Percentiles rank a stretch among this genome's conserved stretches.
Conservation (phyloP, 2,113 vertebrate species). For the Proteles cristata region DNA sequence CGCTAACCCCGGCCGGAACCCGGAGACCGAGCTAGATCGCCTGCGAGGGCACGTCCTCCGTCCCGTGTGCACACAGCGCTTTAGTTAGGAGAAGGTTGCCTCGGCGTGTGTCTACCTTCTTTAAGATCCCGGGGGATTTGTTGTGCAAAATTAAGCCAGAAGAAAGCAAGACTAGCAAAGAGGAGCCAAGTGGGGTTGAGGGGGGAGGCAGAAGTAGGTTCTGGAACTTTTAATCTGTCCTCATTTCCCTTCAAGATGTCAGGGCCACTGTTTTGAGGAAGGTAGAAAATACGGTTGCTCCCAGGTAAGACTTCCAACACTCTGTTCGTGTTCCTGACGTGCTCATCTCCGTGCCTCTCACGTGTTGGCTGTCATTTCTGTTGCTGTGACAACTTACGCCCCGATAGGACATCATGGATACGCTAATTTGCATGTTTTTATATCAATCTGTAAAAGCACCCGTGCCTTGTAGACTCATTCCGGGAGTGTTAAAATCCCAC, state of each 20-base stretch:
- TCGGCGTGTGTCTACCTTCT: slow-evolving; percentile 46
- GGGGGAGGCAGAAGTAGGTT: slow-evolving; percentile 43
- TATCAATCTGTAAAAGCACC: not conserved
- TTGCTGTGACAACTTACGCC: slow-evolving; percentile 69
- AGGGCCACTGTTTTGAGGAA: slow-evolving; percentile 86
- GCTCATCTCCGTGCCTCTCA: slow-evolving; percentile 62
- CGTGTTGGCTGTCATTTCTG: slow-evolving; percentile 72
- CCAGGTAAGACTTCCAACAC: slow-evolving; percentile 85
- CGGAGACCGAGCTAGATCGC: not conserved
- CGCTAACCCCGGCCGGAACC: not conserved
- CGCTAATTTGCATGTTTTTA: not conserved
- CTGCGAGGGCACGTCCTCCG: not conserved
- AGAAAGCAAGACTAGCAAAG: slow-evolving; percentile 21
- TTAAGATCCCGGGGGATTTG: slow-evolving; percentile 41
- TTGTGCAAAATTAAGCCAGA: slow-evolving; percentile 54
- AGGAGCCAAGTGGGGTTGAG: not conserved
- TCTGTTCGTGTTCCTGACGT: slow-evolving; percentile 67
- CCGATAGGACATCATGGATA: not conserved
- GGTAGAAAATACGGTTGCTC: slow-evolving; percentile 80
- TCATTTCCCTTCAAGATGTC: slow-evolving; percentile 85
- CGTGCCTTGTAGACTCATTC: not conserved
- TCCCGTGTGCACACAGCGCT: not conserved
- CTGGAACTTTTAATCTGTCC: slow-evolving; percentile 76
- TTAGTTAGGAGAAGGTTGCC: not conserved
- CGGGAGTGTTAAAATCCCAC: not conserved